Conservation (phyloP, 2,797 vertebrate genomes). For the Enteromius thamalakanensis region DNA sequence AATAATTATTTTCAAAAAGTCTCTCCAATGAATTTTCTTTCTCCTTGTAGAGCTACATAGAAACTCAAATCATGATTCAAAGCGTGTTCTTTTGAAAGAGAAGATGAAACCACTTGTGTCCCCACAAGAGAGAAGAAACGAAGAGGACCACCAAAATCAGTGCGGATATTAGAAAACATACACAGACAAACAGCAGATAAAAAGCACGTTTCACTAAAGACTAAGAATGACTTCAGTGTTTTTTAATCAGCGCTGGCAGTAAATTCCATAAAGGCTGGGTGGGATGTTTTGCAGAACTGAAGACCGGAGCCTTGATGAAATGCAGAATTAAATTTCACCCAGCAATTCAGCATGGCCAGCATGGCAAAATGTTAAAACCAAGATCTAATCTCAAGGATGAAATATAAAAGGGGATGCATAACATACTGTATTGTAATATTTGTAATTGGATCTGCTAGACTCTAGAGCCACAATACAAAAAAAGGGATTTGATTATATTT, state of each 20-base stretch:
- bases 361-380: slow-evolving; percentile 16
- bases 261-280: slow-evolving; percentile 18
- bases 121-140: not conserved
- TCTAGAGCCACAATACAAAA: not conserved
- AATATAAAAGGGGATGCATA: not conserved
- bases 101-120: slow-evolving; percentile 13
- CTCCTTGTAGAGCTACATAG: not conserved
- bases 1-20: not conserved
- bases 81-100: not conserved
- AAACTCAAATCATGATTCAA: slow-evolving; percentile 6
- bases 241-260: slow-evolving; percentile 35
- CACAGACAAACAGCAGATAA: slow-evolving; percentile 11
- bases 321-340: slow-evolving; percentile 9
- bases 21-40: not conserved
- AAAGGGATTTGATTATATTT: slow-evolving; percentile 1
- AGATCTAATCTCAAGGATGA: slow-evolving; percentile 32
- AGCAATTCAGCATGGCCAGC: slow-evolving; percentile 10
- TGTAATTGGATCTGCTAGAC: slow-evolving; percentile 28
- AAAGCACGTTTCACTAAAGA: slow-evolving; percentile 27
- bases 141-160: slow-evolving; percentile 8
- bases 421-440: slow-evolving; percentile 9
- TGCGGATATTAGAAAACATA: slow-evolving; percentile 8
- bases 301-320: slow-evolving; percentile 12
- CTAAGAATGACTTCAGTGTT: slow-evolving; percentile 7
- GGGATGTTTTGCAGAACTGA: slow-evolving; percentile 15